Conservation (phyloP, 2,797 vertebrate genomes). For the Otolemur crassicaudatus region DNA sequence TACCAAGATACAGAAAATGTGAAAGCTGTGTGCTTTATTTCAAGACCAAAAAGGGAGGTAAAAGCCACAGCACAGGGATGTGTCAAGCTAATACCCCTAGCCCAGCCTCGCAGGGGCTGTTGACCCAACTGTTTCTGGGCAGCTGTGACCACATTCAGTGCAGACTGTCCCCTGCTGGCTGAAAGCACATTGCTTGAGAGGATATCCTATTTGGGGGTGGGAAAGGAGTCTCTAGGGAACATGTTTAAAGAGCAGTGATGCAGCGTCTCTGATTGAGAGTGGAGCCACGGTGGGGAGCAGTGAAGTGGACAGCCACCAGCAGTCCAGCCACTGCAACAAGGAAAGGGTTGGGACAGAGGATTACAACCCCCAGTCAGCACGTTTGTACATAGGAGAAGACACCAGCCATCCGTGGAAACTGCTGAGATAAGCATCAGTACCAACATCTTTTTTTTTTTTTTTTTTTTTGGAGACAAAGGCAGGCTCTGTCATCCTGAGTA, state of each 20-base stretch:
- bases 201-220: not conserved
- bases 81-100: not conserved
- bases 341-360: not conserved
- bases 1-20: not conserved
- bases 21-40: not conserved
- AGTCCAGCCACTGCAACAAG: not conserved
- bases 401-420: not conserved
- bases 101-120: too few species aligned
- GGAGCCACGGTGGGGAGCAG: not conserved
- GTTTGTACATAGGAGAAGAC: not conserved
- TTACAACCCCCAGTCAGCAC: rapidly evolving
- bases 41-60: not conserved
- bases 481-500: too few species aligned
- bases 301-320: not conserved
- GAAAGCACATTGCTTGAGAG: not conserved
- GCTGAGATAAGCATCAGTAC: not conserved
- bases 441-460: too few species aligned
- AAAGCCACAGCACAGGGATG: not conserved
- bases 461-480: not conserved
- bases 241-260: not conserved
- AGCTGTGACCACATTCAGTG: not conserved
- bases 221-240: not conserved
- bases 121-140: not conserved
- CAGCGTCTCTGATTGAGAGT: not conserved
- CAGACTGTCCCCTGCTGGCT: not conserved